Evolutionary conservation across 2,888 invertebrate genomes (phyloP).

Genomic region (Argyresthia albistria): DNA sequence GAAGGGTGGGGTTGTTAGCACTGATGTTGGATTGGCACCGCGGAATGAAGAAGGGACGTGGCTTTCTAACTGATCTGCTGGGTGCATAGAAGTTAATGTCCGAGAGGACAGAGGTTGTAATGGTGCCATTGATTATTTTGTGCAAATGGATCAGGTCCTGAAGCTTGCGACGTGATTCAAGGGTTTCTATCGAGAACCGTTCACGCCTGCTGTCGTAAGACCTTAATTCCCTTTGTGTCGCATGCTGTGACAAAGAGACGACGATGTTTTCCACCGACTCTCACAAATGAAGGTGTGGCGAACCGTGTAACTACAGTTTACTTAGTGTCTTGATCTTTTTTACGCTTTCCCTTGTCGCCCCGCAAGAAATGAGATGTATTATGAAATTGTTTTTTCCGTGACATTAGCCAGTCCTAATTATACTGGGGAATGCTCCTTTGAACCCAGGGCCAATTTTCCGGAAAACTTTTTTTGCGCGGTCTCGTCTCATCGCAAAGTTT

Average conservation of each 20-base stretch:
- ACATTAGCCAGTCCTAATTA: conserved; percentile 68
- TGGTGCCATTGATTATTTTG: no score
- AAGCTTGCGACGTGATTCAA: no score
- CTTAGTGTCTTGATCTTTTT: conserved; percentile 63
- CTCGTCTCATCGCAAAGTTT: background rate
- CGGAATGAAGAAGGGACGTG: no score
- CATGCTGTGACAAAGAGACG: conserved; percentile 1
- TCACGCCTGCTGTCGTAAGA: no score
- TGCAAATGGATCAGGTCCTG: no score
- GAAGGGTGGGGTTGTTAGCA: no score
- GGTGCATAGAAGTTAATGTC: no score
- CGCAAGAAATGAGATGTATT: conserved; percentile 57
- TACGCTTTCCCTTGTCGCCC: conserved; percentile 33
- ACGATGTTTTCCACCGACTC: conserved; percentile 29
- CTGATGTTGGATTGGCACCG: no score
- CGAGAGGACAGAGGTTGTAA: no score
- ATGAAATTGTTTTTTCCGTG: conserved; percentile 68
- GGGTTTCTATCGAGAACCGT: no score
- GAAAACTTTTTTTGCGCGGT: conserved; percentile 32
- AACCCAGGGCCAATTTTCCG: conserved; percentile 53
- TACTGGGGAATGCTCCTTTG: conserved; percentile 34
- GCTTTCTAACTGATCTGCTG: no score
- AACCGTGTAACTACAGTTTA: conserved; percentile 54
- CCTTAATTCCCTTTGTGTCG: conserved; percentile 19
- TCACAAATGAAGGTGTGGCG: conserved; percentile 39